phyloP scores from a whole-genome alignment of 2,113 vertebrate genomes.

The Leuciscus idus region DNA sequence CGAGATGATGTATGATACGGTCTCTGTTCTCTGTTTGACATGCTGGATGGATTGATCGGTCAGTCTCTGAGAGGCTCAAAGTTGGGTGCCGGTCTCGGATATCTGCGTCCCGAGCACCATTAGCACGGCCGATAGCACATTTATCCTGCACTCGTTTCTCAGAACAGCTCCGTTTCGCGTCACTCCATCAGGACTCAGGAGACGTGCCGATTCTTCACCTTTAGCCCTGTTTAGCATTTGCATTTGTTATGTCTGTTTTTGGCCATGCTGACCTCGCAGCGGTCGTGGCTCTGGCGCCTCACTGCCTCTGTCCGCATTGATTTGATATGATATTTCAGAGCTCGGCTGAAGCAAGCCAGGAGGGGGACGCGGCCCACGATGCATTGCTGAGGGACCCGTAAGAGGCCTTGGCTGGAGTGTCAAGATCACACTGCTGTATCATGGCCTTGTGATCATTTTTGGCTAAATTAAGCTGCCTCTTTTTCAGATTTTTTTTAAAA shows the following conservation, averaged over 20 bases:
- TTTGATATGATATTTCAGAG: conserved; percentile 66
- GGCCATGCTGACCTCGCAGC: conserved; percentile 55
- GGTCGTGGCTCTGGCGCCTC: conserved; percentile 55
- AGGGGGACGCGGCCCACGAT: conserved; percentile 40
- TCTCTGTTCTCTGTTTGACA: conserved; percentile 44
- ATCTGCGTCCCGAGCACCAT: conserved; percentile 48
- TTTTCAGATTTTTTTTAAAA: background rate
- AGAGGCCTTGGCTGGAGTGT: conserved; percentile 23
- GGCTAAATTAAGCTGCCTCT: background rate
- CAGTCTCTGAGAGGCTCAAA: conserved; percentile 47
- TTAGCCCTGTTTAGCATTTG: conserved; percentile 59
- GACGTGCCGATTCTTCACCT: conserved; percentile 56
- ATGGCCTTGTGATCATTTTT: background rate
- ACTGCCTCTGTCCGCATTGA: conserved; percentile 59
- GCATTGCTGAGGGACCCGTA: conserved; percentile 37
- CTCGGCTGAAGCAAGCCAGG: conserved; percentile 41
- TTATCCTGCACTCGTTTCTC: conserved; percentile 54
- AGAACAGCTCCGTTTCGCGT: conserved; percentile 60
- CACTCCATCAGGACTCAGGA: conserved; percentile 61
- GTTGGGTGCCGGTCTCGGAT: conserved; percentile 53
- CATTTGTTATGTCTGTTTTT: conserved; percentile 59
- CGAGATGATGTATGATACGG: conserved; percentile 33
- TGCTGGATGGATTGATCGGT: conserved; percentile 40
- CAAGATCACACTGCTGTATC: conserved; percentile 44
- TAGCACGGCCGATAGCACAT: conserved; percentile 50